These are phyloP conservation scores for Centruroides sculpturatus DNA, from an alignment of 1,140 invertebrate genomes.

Conservation along the genomic window DNA sequence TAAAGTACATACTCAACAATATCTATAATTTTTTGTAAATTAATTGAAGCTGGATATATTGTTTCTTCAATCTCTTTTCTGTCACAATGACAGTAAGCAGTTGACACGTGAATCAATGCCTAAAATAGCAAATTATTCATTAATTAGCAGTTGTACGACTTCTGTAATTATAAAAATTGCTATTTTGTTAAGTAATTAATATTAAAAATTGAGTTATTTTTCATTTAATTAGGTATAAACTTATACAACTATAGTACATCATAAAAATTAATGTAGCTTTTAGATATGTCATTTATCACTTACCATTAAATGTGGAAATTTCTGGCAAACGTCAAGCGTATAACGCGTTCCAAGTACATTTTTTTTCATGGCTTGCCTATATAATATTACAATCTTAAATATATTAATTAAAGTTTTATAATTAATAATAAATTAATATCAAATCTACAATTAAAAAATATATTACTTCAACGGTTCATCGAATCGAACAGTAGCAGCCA, in stretches of 20 bases:
- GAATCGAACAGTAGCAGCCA: conserved; percentile 95
- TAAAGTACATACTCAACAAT: conserved; percentile 9
- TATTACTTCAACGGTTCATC: conserved; percentile 78
- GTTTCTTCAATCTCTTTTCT: conserved; percentile 35
- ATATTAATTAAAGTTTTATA: too few species aligned
- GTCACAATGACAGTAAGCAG: conserved; percentile 37
- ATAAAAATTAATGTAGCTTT: too few species aligned
- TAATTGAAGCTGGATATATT: conserved; percentile 44
- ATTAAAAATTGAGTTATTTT: too few species aligned
- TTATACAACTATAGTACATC: too few species aligned
- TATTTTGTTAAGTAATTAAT: too few species aligned
- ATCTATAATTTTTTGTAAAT: conserved; percentile 16
- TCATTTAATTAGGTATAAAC: too few species aligned
- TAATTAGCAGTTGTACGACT: too few species aligned
- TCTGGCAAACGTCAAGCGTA: conserved; percentile 37
- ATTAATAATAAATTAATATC: too few species aligned
- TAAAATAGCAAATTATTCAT: conserved; percentile 10
- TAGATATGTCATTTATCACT: neutral
- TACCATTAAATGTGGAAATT: conserved; percentile 16
- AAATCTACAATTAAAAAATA: neutral
- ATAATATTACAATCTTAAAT: neutral
- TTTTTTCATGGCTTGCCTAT: conserved; percentile 26
- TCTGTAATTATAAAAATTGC: too few species aligned
- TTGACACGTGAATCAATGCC: conserved; percentile 21
- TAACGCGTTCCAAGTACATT: conserved; percentile 78